phyloP scores from a whole-genome alignment of 2,888 invertebrate species.

The Watsonalla binaria region DNA sequence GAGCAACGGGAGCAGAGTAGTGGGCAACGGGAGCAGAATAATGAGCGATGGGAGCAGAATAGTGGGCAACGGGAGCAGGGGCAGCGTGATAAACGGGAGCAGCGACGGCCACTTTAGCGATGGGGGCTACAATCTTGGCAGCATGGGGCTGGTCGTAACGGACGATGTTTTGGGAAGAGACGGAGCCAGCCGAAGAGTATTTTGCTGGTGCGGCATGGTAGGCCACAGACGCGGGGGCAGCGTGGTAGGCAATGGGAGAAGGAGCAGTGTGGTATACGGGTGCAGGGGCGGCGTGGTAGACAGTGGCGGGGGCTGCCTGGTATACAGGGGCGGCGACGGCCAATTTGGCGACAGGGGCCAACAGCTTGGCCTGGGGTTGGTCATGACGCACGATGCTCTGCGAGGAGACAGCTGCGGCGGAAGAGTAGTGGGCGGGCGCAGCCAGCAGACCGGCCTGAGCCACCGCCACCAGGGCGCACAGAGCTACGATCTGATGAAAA shows the following conservation, averaged over 20 bases:
- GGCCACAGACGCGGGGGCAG: constrained; percentile 2
- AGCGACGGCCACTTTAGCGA: constrained; percentile 39
- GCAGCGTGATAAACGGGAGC: constrained; percentile 9
- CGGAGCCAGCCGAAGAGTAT: constrained; percentile 16
- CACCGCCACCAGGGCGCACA: constrained; percentile 62
- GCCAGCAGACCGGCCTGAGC: constrained; percentile 17
- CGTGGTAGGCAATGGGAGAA: constrained; percentile 10
- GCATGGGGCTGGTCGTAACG: constrained; percentile 37
- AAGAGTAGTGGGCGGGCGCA: constrained; percentile 36
- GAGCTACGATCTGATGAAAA: constrained; percentile 10
- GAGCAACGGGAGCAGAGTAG: constrained; percentile 16
- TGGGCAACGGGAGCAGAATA: constrained; percentile 10
- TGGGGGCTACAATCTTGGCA: constrained; percentile 22
- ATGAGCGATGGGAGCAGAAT: constrained; percentile 8
- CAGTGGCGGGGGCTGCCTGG: constrained; percentile 9
- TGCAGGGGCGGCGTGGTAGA: constrained; percentile 19
- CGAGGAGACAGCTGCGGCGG: constrained; percentile 5
- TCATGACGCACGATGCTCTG: constrained; percentile 16
- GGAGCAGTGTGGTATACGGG: constrained; percentile 22
- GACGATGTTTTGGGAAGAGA: constrained; percentile 27
- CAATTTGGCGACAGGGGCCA: constrained; percentile 15
- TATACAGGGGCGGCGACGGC: constrained; percentile 7
- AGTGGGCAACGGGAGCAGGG: constrained; percentile 22
- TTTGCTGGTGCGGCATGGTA: constrained; percentile 42
- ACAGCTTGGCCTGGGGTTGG: constrained; percentile 10